Base-by-base conservation (phyloP, 2,797 vertebrate species). In the Rhinella marina region DNA sequence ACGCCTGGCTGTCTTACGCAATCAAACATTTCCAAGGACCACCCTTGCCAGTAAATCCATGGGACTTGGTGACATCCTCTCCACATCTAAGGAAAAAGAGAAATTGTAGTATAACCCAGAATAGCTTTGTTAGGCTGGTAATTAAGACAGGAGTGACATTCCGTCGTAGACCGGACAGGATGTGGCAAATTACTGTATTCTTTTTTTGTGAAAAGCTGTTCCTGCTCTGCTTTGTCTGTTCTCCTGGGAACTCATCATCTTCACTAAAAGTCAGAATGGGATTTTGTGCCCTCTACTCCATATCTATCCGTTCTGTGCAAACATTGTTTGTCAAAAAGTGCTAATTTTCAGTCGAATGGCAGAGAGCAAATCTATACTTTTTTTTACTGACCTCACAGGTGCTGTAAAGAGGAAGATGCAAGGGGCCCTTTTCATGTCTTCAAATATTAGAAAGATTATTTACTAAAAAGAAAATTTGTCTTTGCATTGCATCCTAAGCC, bases 251-350 rank as follows among this genome's bases (percentile, higher is more conserved):
- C 97, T 97, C 94, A 96, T 98, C 95, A 96, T 97, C 94, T 96
- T 97, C 95, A 95, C 95, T 97, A 97, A 98, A 97, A 98, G 96
- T 97, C 97, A 97, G 96, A 96, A 97, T 96, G 94, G 96, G 95
- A 96, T 96, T 97, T 96, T 96, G 95, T 96, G 95, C 93, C 95
- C 95, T 96, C 92, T 95, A 94, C 97, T 97, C 95, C 95, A 95
- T 92, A 81, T 87, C 84, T 91, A 95, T 95, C 93, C 94, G 90
- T 85, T 93, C 94, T 93, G 90, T 92, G 92, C 91, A 92, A 94
- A 90, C 90, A 87, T 83, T 89, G 66, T 94, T 94, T 93, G 92
- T 91, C 91, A 91, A 92, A 92, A 90, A 77, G 85, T 77, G 56
- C 81, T 94, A 92, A 94, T 93, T 93, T 91, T 91, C 90, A 90